phyloP scores from a whole-genome alignment of 1,140 invertebrate species.

The Heliconius hewitsoni region DNA sequence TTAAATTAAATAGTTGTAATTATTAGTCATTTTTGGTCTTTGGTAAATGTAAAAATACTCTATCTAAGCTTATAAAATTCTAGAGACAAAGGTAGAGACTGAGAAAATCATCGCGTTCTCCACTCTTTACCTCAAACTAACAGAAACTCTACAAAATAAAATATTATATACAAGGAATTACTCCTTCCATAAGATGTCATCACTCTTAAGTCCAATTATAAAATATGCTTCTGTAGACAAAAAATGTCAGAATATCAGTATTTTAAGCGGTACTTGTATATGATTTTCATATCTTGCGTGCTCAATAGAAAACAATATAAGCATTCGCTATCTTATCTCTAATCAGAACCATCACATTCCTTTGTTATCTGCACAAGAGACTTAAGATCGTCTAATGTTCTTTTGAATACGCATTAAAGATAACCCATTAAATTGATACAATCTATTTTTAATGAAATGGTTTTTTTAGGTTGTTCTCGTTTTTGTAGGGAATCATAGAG shows the following conservation, averaged over 20 bases:
- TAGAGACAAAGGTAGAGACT: no score
- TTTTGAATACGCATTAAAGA: conserved; percentile 63
- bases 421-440: conserved; percentile 56
- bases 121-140: neutral
- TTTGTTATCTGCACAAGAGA: conserved; percentile 54
- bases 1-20: neutral
- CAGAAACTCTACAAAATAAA: neutral
- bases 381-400: conserved; percentile 54
- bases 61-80: no score
- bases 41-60: no score
- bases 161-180: neutral
- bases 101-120: neutral
- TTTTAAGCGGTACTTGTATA: conserved; percentile 38
- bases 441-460: conserved; percentile 57
- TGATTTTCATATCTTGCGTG: conserved; percentile 48
- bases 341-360: conserved; percentile 68
- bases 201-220: neutral
- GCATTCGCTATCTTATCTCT: conserved; percentile 54
- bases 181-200: neutral
- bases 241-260: conserved; percentile 21
- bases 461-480: neutral
- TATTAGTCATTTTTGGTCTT: neutral
- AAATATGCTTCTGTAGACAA: conserved; percentile 1
- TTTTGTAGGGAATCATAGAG: no score
- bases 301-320: conserved; percentile 67